Base-by-base conservation (phyloP, 1,140 invertebrate genomes). In the Zaprionus gabonicus region DNA sequence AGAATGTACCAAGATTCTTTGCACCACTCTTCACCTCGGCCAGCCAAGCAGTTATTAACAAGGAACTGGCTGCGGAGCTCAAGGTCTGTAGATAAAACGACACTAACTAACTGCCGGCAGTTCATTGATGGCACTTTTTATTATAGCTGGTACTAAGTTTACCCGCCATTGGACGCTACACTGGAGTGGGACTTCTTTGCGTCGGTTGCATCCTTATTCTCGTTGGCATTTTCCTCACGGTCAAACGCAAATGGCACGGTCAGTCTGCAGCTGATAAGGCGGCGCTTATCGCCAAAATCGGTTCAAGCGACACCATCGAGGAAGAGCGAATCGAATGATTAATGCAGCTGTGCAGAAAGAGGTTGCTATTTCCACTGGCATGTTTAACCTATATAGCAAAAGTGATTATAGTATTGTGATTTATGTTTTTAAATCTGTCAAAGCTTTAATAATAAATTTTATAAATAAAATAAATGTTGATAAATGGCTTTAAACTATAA, bases 21-120 rank as follows among this genome's bases (percentile, higher is more conserved):
- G 91, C 82, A 0, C 91, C 91, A 4, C 75, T 92, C 25, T 92
- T 92, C n/a, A 81, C 81, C 25, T 80, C 80, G 0, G 74, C 75
- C 36, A 92, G 91, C 55, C 78, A 76, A 15, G 91, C 91, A 5
- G 20, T 62, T 13, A 84, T 92, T 3, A 65, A 71, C 49, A 75
- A 73, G 36, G 76, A 73, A 7, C 49, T 92, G 5, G 87, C 91
- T 13, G 69, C 66, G 0, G 82, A 92, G 75, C 36, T 92, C 1
- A 88, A 64, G 70, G 87, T 92, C 28, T 17, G 23, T 27, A 27
- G 55, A 17, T 20, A 23, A 27, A 15, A 38, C 36, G 44, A 59
- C 15, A 2, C n/a, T 56, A 56, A 56, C 34, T 65, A 27, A 17
- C 25, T 46, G 20, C 38, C 7, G 41, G n/a, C 34, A 53, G 25